Conservation (phyloP, 2,797 vertebrate genomes). For the Clarias laeviceps region DNA sequence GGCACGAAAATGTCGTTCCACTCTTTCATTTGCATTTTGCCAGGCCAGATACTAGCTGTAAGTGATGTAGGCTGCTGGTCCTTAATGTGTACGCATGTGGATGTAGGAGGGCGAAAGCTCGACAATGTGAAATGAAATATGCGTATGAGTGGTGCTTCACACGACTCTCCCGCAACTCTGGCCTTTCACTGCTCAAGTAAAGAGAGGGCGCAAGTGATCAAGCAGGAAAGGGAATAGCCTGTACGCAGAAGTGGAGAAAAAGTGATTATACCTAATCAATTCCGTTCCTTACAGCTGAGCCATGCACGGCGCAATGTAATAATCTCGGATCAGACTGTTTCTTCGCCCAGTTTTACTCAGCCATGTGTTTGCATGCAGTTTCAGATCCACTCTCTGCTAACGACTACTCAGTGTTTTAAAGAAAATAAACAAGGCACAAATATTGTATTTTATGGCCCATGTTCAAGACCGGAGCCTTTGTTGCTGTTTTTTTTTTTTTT, state of each 20-base stretch:
- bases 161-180: neutral
- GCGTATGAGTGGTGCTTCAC: constrained; percentile 33
- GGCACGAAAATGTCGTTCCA: neutral
- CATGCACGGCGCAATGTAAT: constrained; percentile 28
- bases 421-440: constrained; percentile 69
- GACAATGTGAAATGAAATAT: constrained; percentile 28
- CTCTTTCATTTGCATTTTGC: neutral
- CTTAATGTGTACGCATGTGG: neutral
- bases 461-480: constrained; percentile 57
- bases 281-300: constrained; percentile 39
- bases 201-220: constrained; percentile 23
- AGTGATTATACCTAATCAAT: constrained; percentile 45
- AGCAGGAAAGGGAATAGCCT: constrained; percentile 43
- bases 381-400: constrained; percentile 71
- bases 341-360: constrained; percentile 45
- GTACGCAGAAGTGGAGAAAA: constrained; percentile 41
- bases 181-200: constrained; percentile 7
- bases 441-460: constrained; percentile 64
- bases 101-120: neutral
- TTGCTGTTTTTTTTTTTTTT: constrained; percentile 77
- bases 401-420: constrained; percentile 71
- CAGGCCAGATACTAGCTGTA: neutral
- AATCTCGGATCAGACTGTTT: constrained; percentile 53
- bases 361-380: constrained; percentile 51
- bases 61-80: neutral